Conservation (phyloP, 2,888 invertebrate genomes). For the Monochamus alternatus region DNA sequence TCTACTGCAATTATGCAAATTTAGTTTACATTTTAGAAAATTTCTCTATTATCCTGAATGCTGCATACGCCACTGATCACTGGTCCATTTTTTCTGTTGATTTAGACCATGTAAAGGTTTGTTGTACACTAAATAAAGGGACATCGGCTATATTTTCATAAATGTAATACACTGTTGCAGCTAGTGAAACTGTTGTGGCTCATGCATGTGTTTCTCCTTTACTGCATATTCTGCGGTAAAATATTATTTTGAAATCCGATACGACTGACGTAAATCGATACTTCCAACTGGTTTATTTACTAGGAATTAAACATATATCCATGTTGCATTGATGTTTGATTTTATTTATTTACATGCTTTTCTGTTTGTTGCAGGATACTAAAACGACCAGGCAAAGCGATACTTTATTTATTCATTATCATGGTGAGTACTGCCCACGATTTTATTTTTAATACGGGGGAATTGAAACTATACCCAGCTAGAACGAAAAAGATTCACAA, state of each 20-base stretch:
- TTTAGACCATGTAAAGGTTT: too few species aligned
- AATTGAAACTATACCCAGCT: too few species aligned
- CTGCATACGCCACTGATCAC: too few species aligned
- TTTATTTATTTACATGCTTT: slow-evolving; percentile 52
- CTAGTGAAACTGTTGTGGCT: too few species aligned
- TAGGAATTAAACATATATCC: slow-evolving; percentile 31
- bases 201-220: not conserved
- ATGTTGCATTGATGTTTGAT: slow-evolving; percentile 40
- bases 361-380: slow-evolving; percentile 59
- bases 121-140: too few species aligned
- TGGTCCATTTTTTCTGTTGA: too few species aligned
- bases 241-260: slow-evolving; percentile 51
- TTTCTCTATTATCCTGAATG: too few species aligned
- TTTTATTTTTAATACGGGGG: not conserved
- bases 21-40: too few species aligned
- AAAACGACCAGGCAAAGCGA: slow-evolving; percentile 58
- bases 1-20: too few species aligned
- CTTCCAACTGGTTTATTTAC: slow-evolving; percentile 35
- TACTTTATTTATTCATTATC: slow-evolving; percentile 57
- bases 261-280: slow-evolving; percentile 44
- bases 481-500: not conserved
- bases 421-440: slow-evolving; percentile 52
- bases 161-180: too few species aligned
- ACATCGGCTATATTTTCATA: too few species aligned
- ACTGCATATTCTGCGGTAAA: slow-evolving; percentile 45